phyloP scores from a whole-genome alignment of 2,888 invertebrate species.

The Heliconius charithonia region DNA sequence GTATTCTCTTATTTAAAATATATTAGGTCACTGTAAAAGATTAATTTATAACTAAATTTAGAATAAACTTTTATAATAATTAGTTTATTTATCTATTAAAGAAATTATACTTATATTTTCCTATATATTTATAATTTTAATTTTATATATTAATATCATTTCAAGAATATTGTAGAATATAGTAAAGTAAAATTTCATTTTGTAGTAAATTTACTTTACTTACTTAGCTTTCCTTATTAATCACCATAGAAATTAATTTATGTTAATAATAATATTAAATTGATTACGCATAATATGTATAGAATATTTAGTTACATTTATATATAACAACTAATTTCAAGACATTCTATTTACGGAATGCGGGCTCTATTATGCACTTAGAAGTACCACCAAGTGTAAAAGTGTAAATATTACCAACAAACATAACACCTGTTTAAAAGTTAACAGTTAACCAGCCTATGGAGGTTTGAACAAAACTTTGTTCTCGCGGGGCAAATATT shows the following conservation, averaged over 20 bases:
- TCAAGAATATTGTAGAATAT: too few species aligned
- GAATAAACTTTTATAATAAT: too few species aligned
- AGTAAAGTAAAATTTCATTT: background rate
- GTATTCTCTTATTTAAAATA: background rate
- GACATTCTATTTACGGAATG: background rate
- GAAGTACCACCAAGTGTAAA: constrained; percentile 19
- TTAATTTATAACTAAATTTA: too few species aligned
- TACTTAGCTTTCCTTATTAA: too few species aligned
- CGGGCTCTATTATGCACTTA: background rate
- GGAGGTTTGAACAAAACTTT: constrained; percentile 49
- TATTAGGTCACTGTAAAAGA: too few species aligned
- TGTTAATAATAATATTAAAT: too few species aligned
- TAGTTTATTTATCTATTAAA: too few species aligned
- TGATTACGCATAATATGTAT: too few species aligned
- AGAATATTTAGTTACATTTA: background rate
- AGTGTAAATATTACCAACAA: constrained; percentile 50
- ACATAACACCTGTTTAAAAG: constrained; percentile 53
- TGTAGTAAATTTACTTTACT: background rate
- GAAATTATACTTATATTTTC: too few species aligned
- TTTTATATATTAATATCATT: too few species aligned
- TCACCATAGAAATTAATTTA: too few species aligned
- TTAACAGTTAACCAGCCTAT: constrained; percentile 52
- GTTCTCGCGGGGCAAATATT: constrained; percentile 51
- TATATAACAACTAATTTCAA: background rate
- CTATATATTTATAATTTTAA: too few species aligned